Evolutionary conservation across 2,113 vertebrate species (phyloP).

Genomic region (rabbit (Oryctolagus cuniculus)): mOryCun1.1 NC_091434.1:9321501-9322000

Average conservation of each 20-base stretch:
- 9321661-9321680: neutral
- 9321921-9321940: neutral
- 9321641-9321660: neutral
- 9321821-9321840: neutral
- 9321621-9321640: neutral
- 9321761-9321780: neutral
- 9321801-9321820: neutral
- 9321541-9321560: neutral
- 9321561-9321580: neutral
- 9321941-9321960: neutral
- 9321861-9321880: neutral
- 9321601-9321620: neutral
- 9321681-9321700: neutral
- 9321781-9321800: neutral
- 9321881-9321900: neutral
- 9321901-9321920: neutral
- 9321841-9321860: too few species aligned
- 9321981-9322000: neutral
- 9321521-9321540: too few species aligned
- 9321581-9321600: neutral
- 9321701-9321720: neutral
- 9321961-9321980: neutral
- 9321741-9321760: neutral
- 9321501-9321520: too few species aligned
- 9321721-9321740: neutral